Evolutionary conservation across 2,888 invertebrate species (phyloP), one percentile per base, ranked within the genome.

Genomic region (Euplexia lucipara): DNA sequence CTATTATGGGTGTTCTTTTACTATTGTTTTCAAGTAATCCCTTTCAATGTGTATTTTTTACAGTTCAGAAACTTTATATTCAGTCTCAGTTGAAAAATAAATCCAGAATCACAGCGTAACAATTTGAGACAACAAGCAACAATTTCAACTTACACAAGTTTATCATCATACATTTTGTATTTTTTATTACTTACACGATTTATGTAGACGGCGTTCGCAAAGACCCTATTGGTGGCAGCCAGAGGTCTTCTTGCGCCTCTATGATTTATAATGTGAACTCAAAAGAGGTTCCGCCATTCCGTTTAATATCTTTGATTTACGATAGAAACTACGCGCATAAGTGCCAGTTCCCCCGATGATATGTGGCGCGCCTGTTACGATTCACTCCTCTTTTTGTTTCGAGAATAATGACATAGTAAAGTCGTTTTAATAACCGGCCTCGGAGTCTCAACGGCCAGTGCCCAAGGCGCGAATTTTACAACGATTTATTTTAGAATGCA

Each of bases 251-350:
- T 92, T 91, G 89, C 90, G 91, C 90, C 90, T 91, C 83, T 82
- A 85, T 94, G 95, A 95, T 95, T 95, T 95, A 95, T 94, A 91
- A 88, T 94, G 93, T 92, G 94, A 94, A 94, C 95, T 94, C 90
- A 89, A 94, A 94, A 94, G 95, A 95, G 94, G 94, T 94, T 92
- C 94, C 93, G 91, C 92, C 93, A 91, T 93, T 90, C 91, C 90
- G 92, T 94, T 95, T 95, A 95, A 95, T 95, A 95, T 95, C 90
- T 94, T 94, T 95, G 95, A 95, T 95, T 95, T 95, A 95, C 93
- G 95, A 93, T 92, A 93, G 94, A 93, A 93, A 93, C 93, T 93
- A 92, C 92, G 88, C 90, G 90, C 89, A 90, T 94, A 94, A 94
- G 91, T 92, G 92, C 94, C 92, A 92, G 92, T 91, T 92, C 89